Conservation (phyloP, 2,888 invertebrate species). For the Tethea ocularis region DNA sequence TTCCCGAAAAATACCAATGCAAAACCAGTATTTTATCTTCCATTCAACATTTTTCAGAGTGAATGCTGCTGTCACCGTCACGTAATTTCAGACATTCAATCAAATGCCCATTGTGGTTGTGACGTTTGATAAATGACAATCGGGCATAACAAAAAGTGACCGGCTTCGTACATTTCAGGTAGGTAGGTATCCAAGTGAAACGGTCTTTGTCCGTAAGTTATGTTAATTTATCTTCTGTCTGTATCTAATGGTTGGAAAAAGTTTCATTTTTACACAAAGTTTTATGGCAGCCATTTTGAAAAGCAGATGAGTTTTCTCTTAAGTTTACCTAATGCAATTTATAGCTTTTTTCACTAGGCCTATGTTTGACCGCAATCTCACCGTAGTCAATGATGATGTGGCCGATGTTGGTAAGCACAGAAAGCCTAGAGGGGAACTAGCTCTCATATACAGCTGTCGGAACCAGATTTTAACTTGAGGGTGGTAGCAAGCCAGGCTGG, state of each 20-base stretch:
- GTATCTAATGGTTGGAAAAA: slow-evolving; percentile 2
- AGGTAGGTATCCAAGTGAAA: neutral
- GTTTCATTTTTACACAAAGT: neutral
- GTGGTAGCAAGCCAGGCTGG: no score
- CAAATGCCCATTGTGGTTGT: slow-evolving; percentile 29
- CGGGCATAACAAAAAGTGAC: slow-evolving; percentile 35
- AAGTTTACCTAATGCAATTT: neutral
- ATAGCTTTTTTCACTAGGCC: neutral
- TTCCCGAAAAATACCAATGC: no score
- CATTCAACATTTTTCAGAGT: neutral
- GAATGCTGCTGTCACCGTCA: slow-evolving; percentile 4
- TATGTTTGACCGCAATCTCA: no score
- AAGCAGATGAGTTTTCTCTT: neutral
- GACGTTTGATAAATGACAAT: slow-evolving; percentile 42
- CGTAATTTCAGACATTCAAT: slow-evolving; percentile 25
- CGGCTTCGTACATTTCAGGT: slow-evolving; percentile 12
- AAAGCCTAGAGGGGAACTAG: no score
- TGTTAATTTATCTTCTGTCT: neutral
- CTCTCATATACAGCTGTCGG: no score
- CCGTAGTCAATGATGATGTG: no score
- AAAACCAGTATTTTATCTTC: neutral
- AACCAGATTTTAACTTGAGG: no score
- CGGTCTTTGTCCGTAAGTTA: slow-evolving; percentile 1
- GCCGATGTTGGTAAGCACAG: no score
- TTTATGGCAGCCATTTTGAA: neutral